Evolutionary conservation across 1,140 invertebrate species (phyloP).

Genomic region (Zaprionus lachaisei): DNA sequence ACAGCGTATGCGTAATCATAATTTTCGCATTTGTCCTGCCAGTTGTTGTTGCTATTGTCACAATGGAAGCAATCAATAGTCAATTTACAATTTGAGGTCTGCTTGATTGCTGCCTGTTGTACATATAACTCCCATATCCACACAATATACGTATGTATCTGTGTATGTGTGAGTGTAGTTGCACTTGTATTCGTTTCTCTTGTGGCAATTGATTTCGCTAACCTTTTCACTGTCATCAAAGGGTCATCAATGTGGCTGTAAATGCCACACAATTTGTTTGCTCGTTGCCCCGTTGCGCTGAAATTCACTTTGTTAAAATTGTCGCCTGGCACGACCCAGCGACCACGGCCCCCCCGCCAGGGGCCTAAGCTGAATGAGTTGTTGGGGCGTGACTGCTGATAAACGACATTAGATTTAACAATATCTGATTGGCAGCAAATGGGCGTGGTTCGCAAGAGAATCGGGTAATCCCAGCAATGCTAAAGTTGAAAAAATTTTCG

Average conservation of each 20-base stretch:
- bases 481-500: background rate
- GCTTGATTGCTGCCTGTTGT: conserved; percentile 63
- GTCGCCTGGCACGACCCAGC: background rate
- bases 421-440: conserved; percentile 12
- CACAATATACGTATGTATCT: background rate
- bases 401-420: conserved; percentile 57
- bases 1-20: conserved; percentile 70
- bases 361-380: background rate
- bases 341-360: background rate
- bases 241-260: conserved; percentile 31
- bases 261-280: conserved; percentile 70
- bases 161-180: background rate
- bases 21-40: conserved; percentile 53
- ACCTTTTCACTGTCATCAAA: conserved; percentile 59
- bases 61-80: conserved; percentile 67
- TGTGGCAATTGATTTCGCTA: conserved; percentile 65
- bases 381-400: conserved; percentile 36
- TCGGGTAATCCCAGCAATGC: background rate
- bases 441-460: too few relatives aligned
- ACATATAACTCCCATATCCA: too few relatives aligned
- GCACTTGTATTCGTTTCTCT: conserved; percentile 6
- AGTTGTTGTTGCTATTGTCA: conserved; percentile 31
- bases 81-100: conserved; percentile 62
- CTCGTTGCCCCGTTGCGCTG: conserved; percentile 48
- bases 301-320: conserved; percentile 77